Conservation (phyloP, 2,113 vertebrate genomes). For the Bubo bubo region DNA sequence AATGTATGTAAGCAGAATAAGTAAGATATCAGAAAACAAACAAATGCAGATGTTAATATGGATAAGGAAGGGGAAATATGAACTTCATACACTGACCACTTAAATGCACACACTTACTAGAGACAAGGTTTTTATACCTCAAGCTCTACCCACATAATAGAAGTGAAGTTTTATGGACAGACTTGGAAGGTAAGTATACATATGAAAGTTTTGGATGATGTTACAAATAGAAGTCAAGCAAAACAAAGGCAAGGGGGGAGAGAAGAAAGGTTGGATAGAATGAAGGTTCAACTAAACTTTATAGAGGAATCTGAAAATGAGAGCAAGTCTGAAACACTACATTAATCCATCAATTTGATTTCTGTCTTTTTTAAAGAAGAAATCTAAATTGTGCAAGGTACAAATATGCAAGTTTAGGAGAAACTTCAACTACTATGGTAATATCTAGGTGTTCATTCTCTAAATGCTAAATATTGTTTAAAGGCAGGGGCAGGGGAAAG, state of each 20-base stretch:
- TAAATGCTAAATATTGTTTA: background rate
- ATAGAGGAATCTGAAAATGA: background rate
- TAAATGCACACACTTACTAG: background rate
- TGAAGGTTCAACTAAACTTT: background rate
- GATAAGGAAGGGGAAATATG: background rate
- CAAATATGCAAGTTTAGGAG: background rate
- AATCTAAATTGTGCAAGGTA: background rate
- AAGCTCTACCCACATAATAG: background rate
- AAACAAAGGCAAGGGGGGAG: background rate
- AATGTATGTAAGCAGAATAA: background rate
- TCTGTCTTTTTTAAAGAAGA: background rate
- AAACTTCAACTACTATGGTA: background rate
- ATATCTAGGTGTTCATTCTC: background rate
- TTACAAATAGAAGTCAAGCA: background rate
- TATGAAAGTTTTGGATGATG: background rate
- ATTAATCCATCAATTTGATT: background rate
- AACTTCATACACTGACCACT: background rate
- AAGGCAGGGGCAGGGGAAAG: background rate
- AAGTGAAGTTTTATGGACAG: background rate
- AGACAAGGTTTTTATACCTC: background rate
- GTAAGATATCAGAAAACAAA: background rate
- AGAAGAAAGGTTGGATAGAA: background rate
- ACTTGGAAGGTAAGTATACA: background rate
- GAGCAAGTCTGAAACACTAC: background rate
- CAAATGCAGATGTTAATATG: background rate